These are phyloP conservation scores for Crypturellus tataupa DNA, from an alignment of 2,797 vertebrate genomes.

Conservation along the genomic window DNA sequence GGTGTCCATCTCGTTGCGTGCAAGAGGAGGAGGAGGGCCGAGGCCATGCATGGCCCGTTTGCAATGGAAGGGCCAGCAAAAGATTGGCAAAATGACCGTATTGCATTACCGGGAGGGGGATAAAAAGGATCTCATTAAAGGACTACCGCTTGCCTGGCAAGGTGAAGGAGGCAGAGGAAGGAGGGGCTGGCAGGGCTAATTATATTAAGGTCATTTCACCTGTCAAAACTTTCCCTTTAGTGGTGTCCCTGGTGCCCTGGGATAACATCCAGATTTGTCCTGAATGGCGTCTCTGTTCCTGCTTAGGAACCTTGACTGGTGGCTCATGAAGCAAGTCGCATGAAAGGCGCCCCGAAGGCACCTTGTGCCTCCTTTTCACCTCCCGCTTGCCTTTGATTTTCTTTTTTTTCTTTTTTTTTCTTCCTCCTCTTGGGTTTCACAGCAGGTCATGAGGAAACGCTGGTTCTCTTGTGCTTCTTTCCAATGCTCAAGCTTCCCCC, in stretches of 20 bases:
- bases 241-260: conserved; percentile 58
- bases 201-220: conserved; percentile 73
- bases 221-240: conserved; percentile 69
- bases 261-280: conserved; percentile 57
- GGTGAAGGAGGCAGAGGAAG: conserved; percentile 73
- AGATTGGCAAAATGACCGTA: not conserved
- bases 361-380: conserved; percentile 59
- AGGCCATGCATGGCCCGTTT: not conserved
- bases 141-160: conserved; percentile 60
- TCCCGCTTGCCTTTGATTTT: conserved; percentile 51
- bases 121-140: conserved; percentile 47
- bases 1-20: conserved; percentile 41
- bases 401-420: not conserved
- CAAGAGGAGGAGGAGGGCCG: not conserved
- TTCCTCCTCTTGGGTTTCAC: conserved; percentile 43
- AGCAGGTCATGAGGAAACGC: not conserved
- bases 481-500: rapidly evolving
- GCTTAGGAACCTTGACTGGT: conserved; percentile 49
- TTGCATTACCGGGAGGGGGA: conserved; percentile 49
- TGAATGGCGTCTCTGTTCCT: conserved; percentile 69
- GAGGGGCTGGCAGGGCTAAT: conserved; percentile 71
- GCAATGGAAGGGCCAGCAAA: not conserved
- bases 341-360: conserved; percentile 66
- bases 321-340: conserved; percentile 13
- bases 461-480: not conserved